Evolutionary conservation across 2,888 invertebrate genomes (phyloP), one percentile per base, ranked within the genome.

Genomic region (Tenthredo distinguenda): DNA sequence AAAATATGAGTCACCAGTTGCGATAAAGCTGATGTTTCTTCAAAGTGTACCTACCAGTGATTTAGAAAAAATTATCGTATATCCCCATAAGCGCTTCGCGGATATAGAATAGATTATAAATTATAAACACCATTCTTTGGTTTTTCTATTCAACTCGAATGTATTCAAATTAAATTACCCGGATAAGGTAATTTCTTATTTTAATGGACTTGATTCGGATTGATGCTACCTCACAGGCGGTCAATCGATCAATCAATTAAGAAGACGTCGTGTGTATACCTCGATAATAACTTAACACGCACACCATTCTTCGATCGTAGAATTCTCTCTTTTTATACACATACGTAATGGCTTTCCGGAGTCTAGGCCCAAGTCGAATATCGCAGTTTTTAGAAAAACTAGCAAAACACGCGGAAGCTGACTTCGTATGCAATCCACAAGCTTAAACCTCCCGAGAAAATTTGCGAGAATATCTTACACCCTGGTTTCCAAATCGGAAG

Each of bases 241-340:
- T 74, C 55, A 47, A 77, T 77, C 76, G 26, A 50, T 50, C 76
- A 77, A 77, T 77, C 76, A 77, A 77, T 77, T 50, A 55, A 26
- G 47, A 31, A 50, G 50, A 31, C 77, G 50, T 50, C 55, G 77
- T 50, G 18, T 50, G 18, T 77, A 77, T 77, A 77, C 31, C 21
- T 10, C 55, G 77, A 31, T 77, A 77, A 77, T 77, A 55, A 50
- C 55, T 77, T 21, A 76, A 76, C 77, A 31, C 77, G 31, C 31
- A 15, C 18, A 47, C 18, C 9, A n/a, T 55, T 21, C n/a, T 34
- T 43, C 21, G 40, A 43, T 74, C 74, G 9, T 50, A 18, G 50
- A 77, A 55, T 34, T 77, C 21, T 40, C 21, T 43, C 43, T 18
- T 47, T 55, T 55, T 15, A 15, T 47, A 55, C n/a, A 7, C n/a